Evolutionary conservation across 2,888 invertebrate genomes (phyloP), one percentile per base, ranked within the genome.

Genomic region (Platycheirus albimanus): DNA sequence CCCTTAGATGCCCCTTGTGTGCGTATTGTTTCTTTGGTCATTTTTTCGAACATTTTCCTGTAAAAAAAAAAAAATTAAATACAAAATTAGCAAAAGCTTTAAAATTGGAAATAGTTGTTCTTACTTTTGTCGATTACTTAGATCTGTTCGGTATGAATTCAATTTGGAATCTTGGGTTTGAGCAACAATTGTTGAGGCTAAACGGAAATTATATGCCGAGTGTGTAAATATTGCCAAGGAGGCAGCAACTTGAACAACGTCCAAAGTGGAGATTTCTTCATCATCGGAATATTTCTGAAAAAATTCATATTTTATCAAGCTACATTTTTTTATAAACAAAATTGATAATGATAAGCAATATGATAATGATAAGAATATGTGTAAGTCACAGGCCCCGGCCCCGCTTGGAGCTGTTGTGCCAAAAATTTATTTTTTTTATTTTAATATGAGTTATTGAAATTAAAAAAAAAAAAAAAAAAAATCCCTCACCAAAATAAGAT

Each of bases 221-320:
- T 90, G 88, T 0, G 90, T 90, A 69, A 90, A 88, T 2, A 90
- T 58, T 10, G 88, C 87, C 45, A 90, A 76, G 1, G 90, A 90
- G 8, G 88, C 87, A 2, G 89, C 88, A 3, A 90, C 61, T 81
- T 90, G 90, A 1, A 87, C 19, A 0, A 84, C 8, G 28, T 90
- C 89, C 64, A 90, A 63, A 10, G 81, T 1, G 7, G 86, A 77
- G n/a, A 90, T 85, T 20, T 86, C 58, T 19, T 90, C 90, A 15
- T 86, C 88, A 79, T 90, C 87, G 0, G 84, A 36, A 10, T 51
- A 67, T 87, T 88, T 90, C 89, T 90, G 47, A 1, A 84, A 81
- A 52, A 71, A 56, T 15, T n/a, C n/a, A n/a, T n/a, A n/a, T n/a
- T n/a, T n/a, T n/a, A n/a, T n/a, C n/a, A n/a, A n/a, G n/a, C n/a